These are phyloP conservation scores for Coelogynopora nodosa DNA, from an alignment of 2,888 invertebrate species.

Conservation along the genomic window DNA sequence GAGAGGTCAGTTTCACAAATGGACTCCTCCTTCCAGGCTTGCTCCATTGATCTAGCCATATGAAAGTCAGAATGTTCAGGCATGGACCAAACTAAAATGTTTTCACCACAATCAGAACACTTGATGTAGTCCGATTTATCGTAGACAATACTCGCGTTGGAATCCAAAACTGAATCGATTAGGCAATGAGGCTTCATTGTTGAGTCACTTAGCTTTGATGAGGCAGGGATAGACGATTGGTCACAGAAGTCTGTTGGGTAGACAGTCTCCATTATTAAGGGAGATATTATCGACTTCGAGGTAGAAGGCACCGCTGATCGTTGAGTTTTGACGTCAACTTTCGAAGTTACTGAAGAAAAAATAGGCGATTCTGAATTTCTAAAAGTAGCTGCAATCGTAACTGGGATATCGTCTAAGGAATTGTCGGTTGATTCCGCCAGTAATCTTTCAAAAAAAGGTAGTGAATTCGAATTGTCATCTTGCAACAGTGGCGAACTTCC, in stretches of 20 bases:
- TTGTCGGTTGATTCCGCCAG: not conserved
- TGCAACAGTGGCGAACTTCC: not conserved
- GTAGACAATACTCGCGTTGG: not conserved
- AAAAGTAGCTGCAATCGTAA: not conserved
- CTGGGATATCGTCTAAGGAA: not conserved
- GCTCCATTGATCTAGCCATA: not conserved
- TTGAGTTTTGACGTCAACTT: too few species aligned
- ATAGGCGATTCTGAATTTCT: not conserved
- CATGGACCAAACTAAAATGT: slow-evolving; percentile 34
- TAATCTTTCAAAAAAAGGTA: not conserved
- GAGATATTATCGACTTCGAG: too few species aligned
- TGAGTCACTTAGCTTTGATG: too few species aligned
- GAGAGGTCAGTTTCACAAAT: not conserved
- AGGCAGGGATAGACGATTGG: too few species aligned
- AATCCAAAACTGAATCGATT: not conserved
- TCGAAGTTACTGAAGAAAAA: not conserved
- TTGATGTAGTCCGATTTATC: slow-evolving; percentile 20
- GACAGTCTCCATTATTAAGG: too few species aligned
- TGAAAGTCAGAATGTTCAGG: slow-evolving; percentile 40
- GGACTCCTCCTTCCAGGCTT: not conserved
- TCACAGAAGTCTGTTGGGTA: too few species aligned
- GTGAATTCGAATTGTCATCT: not conserved
- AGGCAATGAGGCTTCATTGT: too few species aligned
- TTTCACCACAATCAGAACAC: slow-evolving; percentile 26
- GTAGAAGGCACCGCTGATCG: not conserved